phyloP scores from a whole-genome alignment of 2,113 vertebrate genomes.

The Lota lota region DNA sequence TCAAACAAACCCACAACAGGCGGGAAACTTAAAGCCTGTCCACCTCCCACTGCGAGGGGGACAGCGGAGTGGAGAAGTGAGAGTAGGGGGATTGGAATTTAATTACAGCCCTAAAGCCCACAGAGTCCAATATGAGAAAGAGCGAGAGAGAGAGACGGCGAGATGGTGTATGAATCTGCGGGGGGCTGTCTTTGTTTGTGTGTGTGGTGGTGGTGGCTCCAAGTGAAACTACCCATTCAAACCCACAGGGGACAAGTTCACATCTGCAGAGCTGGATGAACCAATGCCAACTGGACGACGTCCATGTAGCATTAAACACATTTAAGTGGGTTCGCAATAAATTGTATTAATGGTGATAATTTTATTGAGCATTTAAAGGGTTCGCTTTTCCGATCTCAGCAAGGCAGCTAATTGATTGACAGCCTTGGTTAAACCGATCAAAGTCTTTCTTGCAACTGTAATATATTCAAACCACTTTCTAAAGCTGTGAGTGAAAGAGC shows the following conservation, averaged over 20 bases:
- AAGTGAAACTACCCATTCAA: conserved; percentile 59
- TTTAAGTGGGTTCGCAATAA: too few species aligned
- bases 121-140: conserved; percentile 73
- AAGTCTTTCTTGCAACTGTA: too few species aligned
- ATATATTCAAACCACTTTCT: too few species aligned
- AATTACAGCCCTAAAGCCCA: conserved; percentile 73
- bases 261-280: conserved; percentile 35
- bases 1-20: conserved; percentile 74
- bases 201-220: conserved; percentile 1
- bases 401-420: too few species aligned
- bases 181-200: conserved; percentile 73
- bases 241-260: conserved; percentile 53
- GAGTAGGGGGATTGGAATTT: conserved; percentile 71
- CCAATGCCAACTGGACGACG: too few species aligned
- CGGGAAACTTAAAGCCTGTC: conserved; percentile 67
- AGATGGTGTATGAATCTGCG: conserved; percentile 68
- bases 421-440: too few species aligned
- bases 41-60: conserved; percentile 71
- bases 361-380: too few species aligned
- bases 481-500: too few species aligned
- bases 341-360: too few species aligned
- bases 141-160: conserved; percentile 32
- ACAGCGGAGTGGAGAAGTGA: conserved; percentile 65
- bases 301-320: too few species aligned
- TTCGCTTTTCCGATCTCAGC: too few species aligned